Evolutionary conservation across 2,113 vertebrate genomes (phyloP).

Genomic region (Carassius carassius): DNA sequence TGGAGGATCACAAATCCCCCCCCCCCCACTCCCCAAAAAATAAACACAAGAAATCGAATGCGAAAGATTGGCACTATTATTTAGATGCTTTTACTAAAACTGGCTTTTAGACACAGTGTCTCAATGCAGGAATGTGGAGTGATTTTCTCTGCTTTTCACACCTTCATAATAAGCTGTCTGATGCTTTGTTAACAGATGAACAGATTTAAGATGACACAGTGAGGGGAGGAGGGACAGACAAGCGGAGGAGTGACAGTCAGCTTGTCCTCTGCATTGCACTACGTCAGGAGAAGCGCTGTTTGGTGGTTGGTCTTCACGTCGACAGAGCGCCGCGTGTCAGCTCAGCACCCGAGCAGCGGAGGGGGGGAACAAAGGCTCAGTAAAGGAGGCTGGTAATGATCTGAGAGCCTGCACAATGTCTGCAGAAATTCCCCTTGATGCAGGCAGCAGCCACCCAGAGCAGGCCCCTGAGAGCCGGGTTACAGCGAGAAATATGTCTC

Average conservation of each 20-base stretch:
- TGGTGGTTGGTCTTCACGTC: constrained; percentile 38
- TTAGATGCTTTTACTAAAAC: neutral
- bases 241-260: constrained; percentile 41
- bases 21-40: too few species aligned
- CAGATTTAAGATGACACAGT: constrained; percentile 51
- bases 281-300: constrained; percentile 49
- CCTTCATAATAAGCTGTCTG: constrained; percentile 56
- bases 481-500: constrained; percentile 51
- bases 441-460: constrained; percentile 66
- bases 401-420: constrained; percentile 58
- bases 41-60: neutral
- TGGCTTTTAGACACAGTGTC: constrained; percentile 32
- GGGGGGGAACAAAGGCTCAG: constrained; percentile 55
- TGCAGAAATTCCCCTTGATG: constrained; percentile 67
- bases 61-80: neutral
- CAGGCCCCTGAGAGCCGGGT: constrained; percentile 50
- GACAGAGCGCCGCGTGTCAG: constrained; percentile 55
- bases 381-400: constrained; percentile 62
- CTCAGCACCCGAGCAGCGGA: constrained; percentile 38
- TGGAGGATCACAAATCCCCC: too few species aligned
- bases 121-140: constrained; percentile 2
- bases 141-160: constrained; percentile 48
- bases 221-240: neutral
- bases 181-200: constrained; percentile 57
- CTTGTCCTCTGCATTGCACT: constrained; percentile 41